Percentiles rank a stretch among this genome's conserved stretches.
These are phyloP conservation scores for Fringilla coelebs DNA, from an alignment of 2,797 vertebrate species.

Conservation along the genomic window DNA sequence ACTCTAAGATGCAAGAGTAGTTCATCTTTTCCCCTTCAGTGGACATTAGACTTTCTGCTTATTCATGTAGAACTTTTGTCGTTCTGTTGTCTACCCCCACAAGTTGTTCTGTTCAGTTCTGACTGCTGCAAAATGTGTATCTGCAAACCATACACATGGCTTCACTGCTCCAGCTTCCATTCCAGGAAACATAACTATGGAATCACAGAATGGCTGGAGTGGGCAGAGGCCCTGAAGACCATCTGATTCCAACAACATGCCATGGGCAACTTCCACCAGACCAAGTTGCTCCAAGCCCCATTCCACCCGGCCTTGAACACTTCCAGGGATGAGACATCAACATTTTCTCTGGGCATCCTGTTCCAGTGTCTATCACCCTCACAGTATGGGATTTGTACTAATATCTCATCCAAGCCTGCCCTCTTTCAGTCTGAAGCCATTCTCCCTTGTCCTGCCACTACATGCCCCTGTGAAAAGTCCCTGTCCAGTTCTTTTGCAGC, in stretches of 20 bases:
- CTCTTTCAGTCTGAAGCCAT: neutral
- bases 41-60: neutral
- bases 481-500: neutral
- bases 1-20: neutral
- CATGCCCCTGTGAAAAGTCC: neutral
- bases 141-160: neutral
- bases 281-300: neutral
- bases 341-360: neutral
- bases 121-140: neutral
- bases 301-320: neutral
- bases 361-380: neutral
- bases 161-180: neutral
- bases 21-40: neutral
- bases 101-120: neutral
- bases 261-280: neutral
- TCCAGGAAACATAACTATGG: neutral
- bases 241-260: neutral
- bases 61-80: neutral
- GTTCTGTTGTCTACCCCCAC: neutral
- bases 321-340: neutral
- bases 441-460: neutral
- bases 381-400: neutral
- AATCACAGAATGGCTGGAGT: neutral
- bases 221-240: neutral
- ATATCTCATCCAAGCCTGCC: neutral